Conservation (phyloP, 2,797 vertebrate genomes). For the Streptopelia turtur region DNA sequence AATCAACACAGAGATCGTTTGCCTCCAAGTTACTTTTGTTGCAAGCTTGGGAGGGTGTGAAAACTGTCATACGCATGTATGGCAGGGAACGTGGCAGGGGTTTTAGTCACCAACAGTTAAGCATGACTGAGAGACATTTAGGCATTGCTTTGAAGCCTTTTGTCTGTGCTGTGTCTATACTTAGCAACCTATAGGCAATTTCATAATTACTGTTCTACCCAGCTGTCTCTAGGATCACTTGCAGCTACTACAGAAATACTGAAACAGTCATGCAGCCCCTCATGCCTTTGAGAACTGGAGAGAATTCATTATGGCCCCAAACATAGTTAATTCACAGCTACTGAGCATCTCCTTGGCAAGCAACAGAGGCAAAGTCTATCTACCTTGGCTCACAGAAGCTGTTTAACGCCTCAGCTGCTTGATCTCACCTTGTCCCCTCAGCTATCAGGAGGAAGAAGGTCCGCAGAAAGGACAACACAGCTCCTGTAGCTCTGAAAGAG, state of each 20-base stretch:
- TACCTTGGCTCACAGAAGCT: background rate
- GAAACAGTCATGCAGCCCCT: fast-evolving
- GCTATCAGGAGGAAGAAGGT: background rate
- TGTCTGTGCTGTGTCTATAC: background rate
- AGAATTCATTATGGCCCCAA: background rate
- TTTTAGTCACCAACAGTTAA: background rate
- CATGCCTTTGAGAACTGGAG: background rate
- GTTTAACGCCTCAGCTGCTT: background rate
- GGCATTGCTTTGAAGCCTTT: background rate
- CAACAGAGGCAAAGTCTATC: background rate
- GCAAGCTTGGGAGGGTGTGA: background rate
- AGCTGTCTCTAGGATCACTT: background rate
- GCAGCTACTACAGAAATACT: background rate
- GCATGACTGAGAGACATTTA: background rate
- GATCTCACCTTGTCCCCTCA: background rate
- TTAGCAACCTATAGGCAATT: background rate
- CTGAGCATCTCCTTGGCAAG: background rate
- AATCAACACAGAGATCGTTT: background rate
- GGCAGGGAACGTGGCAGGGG: background rate
- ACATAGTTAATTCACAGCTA: background rate
- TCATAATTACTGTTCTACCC: background rate
- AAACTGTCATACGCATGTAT: background rate
- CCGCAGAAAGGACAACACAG: background rate
- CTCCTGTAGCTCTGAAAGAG: background rate
- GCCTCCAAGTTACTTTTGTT: background rate